Evolutionary conservation across 2,888 invertebrate species (phyloP).

Genomic region (Cecidostiba fungosa): DNA sequence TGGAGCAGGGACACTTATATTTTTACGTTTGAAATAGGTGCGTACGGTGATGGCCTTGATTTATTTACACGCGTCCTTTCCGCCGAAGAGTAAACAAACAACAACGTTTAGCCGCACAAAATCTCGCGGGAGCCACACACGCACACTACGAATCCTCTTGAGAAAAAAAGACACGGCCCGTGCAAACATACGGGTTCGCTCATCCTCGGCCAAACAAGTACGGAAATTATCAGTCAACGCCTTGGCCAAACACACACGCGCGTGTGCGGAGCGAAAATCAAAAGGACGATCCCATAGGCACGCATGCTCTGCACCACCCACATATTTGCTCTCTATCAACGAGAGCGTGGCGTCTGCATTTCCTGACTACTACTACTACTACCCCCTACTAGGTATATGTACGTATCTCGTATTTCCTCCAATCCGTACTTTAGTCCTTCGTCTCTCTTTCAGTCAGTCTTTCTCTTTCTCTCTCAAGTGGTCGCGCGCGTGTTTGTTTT

Average conservation of each 20-base stretch:
- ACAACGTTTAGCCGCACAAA: neutral
- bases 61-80: too few species aligned
- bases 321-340: slow-evolving; percentile 36
- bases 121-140: neutral
- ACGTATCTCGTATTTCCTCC: neutral
- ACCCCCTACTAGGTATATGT: neutral
- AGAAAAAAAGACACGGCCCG: neutral
- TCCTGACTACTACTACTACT: neutral
- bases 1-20: too few species aligned
- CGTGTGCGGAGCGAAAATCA: neutral
- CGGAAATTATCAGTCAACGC: slow-evolving; percentile 56
- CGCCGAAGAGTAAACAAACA: neutral
- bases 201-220: neutral
- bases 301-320: neutral
- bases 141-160: neutral
- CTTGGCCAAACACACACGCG: neutral
- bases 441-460: neutral
- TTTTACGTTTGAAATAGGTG: too few species aligned
- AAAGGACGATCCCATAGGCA: slow-evolving; percentile 23
- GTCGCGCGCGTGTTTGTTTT: slow-evolving; percentile 34
- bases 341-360: neutral
- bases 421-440: too few species aligned
- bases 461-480: neutral
- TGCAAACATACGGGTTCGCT: slow-evolving; percentile 6
- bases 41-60: too few species aligned